Evolutionary conservation across 64 coral and sea anemone genomes (phyloP), one percentile per base, ranked within the genome.

Genomic region (Montipora cactus): DNA sequence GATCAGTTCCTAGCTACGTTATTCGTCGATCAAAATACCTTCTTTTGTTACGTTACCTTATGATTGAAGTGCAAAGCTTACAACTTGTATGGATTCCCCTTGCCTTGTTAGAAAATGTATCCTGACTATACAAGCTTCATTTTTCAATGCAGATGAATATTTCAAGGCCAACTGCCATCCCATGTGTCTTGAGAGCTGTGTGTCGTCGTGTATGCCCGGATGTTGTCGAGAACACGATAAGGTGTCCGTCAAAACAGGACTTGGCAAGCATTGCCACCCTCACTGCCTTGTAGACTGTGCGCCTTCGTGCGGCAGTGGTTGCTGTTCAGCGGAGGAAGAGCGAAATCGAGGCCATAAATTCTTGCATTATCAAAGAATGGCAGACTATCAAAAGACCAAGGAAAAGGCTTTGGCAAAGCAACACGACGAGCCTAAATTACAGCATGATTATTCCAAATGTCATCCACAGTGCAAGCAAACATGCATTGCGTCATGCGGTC

Each of bases 91-190:
- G 37, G 53, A 57, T 57, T 57, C 11, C 6, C 53, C 68, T 71
- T 71, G 3, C 28, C 68, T 21, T 71, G 68, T 71, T 21, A 21
- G 5, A 2, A 7, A 3, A 28, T 5, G 8, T 23, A 7, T 7
- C 68, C 12, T 49, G 11, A 45, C 8, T 51, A 22, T 50, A 46
- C 1, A 1, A 15, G 37, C 50, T 55, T 77, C 75, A 49, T 52
- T 51, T 58, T 21, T n/a, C 53, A 71, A 71, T 79, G 55, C 49
- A 97, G 96, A 78, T 22, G 83, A 89, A 79, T 97, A 84, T 59
- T 97, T 97, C 53, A 97, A 95, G 59, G 77, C 75, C 13, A 76
- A 97, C 61, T 97, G 96, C 79, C 93, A 97, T 71, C 93, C 93
- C 47, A 9, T 83, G 3, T 97, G 96, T 52, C 78, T 95, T 4